These are phyloP conservation scores for Eublepharis macularius DNA, from an alignment of 2,113 vertebrate genomes.

Conservation along the genomic window DNA sequence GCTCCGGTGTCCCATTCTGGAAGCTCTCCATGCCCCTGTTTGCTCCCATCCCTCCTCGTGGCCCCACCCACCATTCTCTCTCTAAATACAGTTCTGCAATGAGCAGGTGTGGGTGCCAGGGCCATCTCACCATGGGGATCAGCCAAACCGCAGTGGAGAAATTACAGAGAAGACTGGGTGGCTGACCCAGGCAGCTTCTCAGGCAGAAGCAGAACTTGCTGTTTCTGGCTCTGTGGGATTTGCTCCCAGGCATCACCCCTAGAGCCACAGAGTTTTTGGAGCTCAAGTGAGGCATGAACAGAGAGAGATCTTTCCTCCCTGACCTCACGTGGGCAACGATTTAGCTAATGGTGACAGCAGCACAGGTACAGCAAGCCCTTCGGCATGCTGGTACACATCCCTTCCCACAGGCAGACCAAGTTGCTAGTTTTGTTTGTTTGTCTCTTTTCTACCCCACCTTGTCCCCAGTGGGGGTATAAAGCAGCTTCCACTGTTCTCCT, in stretches of 20 bases:
- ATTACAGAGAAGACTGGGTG: neutral
- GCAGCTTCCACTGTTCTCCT: no score
- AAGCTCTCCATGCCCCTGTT: neutral
- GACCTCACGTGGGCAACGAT: neutral
- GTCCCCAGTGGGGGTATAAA: no score
- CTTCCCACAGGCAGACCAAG: neutral
- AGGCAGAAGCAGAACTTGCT: conserved; percentile 8
- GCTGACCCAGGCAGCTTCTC: neutral
- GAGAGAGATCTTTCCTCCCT: neutral
- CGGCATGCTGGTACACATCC: neutral
- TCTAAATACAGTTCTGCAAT: conserved; percentile 64
- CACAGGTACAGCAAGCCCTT: neutral
- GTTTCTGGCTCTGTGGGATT: conserved; percentile 7
- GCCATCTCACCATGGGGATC: neutral
- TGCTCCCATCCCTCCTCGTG: neutral
- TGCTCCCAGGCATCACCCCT: neutral
- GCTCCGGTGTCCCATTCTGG: neutral
- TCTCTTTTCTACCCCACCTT: no score
- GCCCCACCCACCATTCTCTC: conserved; percentile 14
- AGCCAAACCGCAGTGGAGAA: neutral
- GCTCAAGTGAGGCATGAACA: neutral
- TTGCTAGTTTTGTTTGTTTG: no score
- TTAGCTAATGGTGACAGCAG: neutral
- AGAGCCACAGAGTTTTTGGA: neutral
- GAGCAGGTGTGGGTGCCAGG: conserved; percentile 41